These are phyloP conservation scores for Aurelia sp. DNA, from an alignment of 30 jellyfish, hydroid and myxozoan genomes.

Conservation along the genomic window DNA sequence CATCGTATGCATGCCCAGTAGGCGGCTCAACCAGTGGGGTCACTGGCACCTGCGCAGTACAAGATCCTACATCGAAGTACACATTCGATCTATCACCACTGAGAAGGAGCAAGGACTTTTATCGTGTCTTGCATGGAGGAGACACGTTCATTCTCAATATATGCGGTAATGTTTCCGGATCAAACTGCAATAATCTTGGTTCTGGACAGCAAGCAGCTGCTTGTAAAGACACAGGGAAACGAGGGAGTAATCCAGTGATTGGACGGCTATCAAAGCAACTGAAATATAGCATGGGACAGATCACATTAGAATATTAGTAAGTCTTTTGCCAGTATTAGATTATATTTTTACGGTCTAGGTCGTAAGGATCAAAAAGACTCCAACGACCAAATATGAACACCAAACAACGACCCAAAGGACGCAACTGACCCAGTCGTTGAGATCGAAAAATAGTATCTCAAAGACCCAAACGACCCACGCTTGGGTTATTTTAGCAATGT, in stretches of 20 bases:
- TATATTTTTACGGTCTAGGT: no score
- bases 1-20: slow-evolving; percentile 67
- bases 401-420: no score
- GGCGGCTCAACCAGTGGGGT: slow-evolving; percentile 40
- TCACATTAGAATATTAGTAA: slow-evolving; percentile 60
- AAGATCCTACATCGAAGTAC: slow-evolving; percentile 64
- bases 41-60: slow-evolving; percentile 52
- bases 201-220: slow-evolving; percentile 60
- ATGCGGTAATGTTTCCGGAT: slow-evolving; percentile 78
- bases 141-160: slow-evolving; percentile 52
- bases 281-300: slow-evolving; percentile 53
- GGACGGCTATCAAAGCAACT: slow-evolving; percentile 46
- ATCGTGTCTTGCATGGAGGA: slow-evolving; percentile 32
- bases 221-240: slow-evolving; percentile 39
- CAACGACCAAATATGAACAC: no score
- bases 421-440: no score
- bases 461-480: no score
- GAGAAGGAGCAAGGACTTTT: slow-evolving; percentile 40
- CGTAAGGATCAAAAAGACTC: no score
- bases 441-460: no score
- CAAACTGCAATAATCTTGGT: slow-evolving; percentile 54
- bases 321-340: neutral
- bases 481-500: no score
- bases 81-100: slow-evolving; percentile 64
- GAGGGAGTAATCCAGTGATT: slow-evolving; percentile 41